Evolutionary conservation across 2,113 vertebrate genomes (phyloP).

Genomic region (Pardalotus punctatus): DNA sequence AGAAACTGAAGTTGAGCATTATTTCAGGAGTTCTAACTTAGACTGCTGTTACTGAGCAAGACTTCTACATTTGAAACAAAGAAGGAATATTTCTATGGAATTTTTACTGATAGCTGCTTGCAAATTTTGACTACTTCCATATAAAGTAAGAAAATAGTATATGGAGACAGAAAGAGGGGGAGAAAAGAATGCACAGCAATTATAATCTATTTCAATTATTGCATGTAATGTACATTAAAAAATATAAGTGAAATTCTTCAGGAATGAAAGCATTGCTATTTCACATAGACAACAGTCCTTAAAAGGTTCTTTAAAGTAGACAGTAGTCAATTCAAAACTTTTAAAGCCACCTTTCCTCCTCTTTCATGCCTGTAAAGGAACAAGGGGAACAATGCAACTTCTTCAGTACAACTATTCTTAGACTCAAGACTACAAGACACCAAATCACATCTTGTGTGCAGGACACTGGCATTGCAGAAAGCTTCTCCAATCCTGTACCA

Average conservation of each 20-base stretch:
- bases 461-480: neutral
- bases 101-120: neutral
- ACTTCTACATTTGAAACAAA: neutral
- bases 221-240: neutral
- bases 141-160: neutral
- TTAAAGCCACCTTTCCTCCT: neutral
- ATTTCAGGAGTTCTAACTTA: neutral
- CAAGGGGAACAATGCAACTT: neutral
- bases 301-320: neutral
- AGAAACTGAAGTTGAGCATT: neutral
- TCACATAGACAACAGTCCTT: neutral
- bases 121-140: neutral
- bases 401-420: neutral
- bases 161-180: neutral
- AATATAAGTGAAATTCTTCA: neutral
- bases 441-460: neutral
- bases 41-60: neutral
- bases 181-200: neutral
- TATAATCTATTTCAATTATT: neutral
- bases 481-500: neutral
- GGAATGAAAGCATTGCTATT: neutral
- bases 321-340: neutral
- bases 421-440: neutral
- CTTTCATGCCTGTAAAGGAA: neutral
- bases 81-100: neutral